Base-by-base conservation (phyloP, 1,140 invertebrate genomes). In the Eueides isabella region DNA sequence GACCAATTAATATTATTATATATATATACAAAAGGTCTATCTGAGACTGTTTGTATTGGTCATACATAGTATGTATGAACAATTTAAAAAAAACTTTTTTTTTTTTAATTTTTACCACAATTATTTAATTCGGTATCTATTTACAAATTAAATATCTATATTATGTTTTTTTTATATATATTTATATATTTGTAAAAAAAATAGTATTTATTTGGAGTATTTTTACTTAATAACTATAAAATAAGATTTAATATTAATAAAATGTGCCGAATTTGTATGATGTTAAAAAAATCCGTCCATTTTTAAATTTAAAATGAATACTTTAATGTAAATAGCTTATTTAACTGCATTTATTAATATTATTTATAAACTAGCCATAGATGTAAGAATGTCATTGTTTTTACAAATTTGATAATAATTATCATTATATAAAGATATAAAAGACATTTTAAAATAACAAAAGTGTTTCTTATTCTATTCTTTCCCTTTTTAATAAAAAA, bases 341-440 rank as follows among this genome's bases (percentile, higher is more conserved):
- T 67, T 67, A 48, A 67, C 38, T 68, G 72, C 72, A 74, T 74
- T 74, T 74, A 74, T 65, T 74, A 74, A 74, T 74, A 64, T 55
- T 69, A 74, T 74, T 74, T 74, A 71, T 68, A 33, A 67, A 74
- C 68, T 74, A 74, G 72, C 72, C 61, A 69, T 74, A 74, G 41
- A 28, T 69, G 5, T 69, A 69, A 74, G 72, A 61, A 44, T 44
- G 33, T 28, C 67, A 69, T 67, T 74, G 41, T 55, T 65, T 74
- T 74, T 33, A 19, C 33, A 63, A 71, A 31, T 61, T 38, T 55
- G 31, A 65, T 64, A 63, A 69, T 44, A 64, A 68, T 67, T 64
- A 64, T 65, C 14, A 65, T 55, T 55, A 38, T 69, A 65, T 35
- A 74, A 72, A 28, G n/a, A 35, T 64, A 65, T 71, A 63, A 63